phyloP scores from a whole-genome alignment of 2,888 invertebrate genomes.

The Cryptosula pallasiana region DNA sequence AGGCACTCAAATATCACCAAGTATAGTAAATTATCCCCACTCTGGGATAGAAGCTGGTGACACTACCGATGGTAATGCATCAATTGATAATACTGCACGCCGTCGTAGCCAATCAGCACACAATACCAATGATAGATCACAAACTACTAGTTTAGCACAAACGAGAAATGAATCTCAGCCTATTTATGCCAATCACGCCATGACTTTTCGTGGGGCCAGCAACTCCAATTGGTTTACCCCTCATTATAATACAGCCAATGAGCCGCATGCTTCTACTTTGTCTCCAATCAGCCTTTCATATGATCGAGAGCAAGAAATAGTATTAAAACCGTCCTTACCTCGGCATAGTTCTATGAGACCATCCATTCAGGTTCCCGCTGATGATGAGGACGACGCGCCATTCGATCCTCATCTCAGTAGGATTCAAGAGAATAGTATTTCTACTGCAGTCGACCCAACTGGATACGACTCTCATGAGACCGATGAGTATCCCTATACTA shows the following conservation, averaged over 20 bases:
- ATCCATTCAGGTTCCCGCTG: not conserved
- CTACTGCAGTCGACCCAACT: not conserved
- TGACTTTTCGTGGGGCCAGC: not conserved
- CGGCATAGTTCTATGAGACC: conserved; percentile 15
- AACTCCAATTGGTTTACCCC: conserved; percentile 20
- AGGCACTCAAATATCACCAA: conserved; percentile 4
- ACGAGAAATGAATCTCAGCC: conserved; percentile 3
- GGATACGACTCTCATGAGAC: not conserved
- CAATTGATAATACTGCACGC: not conserved
- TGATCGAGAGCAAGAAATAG: conserved; percentile 22
- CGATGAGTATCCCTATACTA: conserved; percentile 16
- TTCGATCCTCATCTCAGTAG: conserved; percentile 4
- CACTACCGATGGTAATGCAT: not conserved
- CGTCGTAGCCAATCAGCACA: not conserved
- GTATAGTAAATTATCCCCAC: not conserved
- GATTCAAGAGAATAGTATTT: not conserved
- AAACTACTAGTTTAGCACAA: not conserved
- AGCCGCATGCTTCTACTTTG: not conserved
- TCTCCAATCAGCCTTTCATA: conserved; percentile 19
- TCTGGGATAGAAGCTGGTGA: not conserved
- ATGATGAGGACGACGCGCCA: not conserved
- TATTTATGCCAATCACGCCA: conserved; percentile 14
- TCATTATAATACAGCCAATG: not conserved
- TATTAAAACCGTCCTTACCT: conserved; percentile 22
- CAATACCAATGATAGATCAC: not conserved